phyloP scores from a whole-genome alignment of 2,888 invertebrate genomes.

The Crepidodera aurea region DNA sequence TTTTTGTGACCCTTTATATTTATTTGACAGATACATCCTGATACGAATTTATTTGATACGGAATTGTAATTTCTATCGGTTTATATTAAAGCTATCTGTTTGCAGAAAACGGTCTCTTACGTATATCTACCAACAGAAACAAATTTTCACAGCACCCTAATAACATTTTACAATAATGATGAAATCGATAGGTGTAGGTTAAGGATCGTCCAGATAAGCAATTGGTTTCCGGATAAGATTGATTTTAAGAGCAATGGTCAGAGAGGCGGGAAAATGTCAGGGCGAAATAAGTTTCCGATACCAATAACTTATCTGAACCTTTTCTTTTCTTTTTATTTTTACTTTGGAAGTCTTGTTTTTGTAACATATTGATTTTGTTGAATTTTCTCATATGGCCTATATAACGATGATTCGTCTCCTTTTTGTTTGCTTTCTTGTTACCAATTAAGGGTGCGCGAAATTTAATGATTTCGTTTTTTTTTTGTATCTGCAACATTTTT shows the following conservation, averaged over 20 bases:
- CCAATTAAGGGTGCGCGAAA: not conserved
- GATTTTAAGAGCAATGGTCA: slow-evolving; percentile 38
- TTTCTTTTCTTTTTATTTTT: slow-evolving; percentile 17
- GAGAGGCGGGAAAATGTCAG: slow-evolving; percentile 28
- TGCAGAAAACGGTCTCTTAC: too few species aligned
- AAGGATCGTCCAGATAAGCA: slow-evolving; percentile 33
- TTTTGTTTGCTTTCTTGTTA: not conserved
- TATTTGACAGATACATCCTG: too few species aligned
- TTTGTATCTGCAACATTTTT: too few species aligned
- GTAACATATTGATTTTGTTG: slow-evolving; percentile 4
- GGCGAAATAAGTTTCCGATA: slow-evolving; percentile 29
- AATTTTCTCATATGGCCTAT: not conserved
- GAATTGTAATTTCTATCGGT: too few species aligned
- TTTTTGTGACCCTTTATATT: too few species aligned
- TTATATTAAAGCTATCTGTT: too few species aligned
- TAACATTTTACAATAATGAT: slow-evolving; percentile 26
- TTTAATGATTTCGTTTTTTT: too few species aligned
- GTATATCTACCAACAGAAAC: too few species aligned
- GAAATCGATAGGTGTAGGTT: slow-evolving; percentile 27
- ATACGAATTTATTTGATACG: too few species aligned
- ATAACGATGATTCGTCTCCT: not conserved
- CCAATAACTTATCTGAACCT: slow-evolving; percentile 19
- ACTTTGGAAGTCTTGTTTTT: slow-evolving; percentile 8
- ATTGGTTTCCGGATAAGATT: slow-evolving; percentile 33
- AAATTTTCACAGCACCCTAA: slow-evolving; percentile 27